Percentiles rank a stretch among this genome's conserved stretches.
Evolutionary conservation across 2,113 vertebrate genomes (phyloP).

Genomic region (Caloenas nicobarica): DNA sequence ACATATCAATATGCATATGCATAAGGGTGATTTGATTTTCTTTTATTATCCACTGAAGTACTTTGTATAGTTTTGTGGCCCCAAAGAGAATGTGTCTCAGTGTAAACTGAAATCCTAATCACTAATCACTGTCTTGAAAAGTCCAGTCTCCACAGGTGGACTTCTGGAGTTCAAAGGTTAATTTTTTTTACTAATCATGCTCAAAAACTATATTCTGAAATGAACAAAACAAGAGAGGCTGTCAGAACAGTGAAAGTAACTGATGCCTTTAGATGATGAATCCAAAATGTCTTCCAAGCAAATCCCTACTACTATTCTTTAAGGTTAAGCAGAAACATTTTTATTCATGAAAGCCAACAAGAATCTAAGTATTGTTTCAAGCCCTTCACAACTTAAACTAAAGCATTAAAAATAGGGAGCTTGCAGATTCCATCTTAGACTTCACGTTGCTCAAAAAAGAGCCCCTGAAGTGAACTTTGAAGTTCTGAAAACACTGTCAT

Average conservation of each 20-base stretch:
- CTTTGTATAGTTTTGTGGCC: background rate
- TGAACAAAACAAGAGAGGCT: background rate
- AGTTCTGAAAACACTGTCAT: conserved; percentile 43
- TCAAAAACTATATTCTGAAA: background rate
- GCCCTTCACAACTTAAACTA: conserved; percentile 11
- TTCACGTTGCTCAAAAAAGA: background rate
- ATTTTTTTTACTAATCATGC: background rate
- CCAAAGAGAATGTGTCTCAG: background rate
- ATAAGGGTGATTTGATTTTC: background rate
- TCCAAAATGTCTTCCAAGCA: conserved; percentile 27
- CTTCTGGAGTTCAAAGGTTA: background rate
- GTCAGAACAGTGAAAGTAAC: background rate
- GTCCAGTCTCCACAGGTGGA: background rate
- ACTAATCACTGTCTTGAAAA: background rate
- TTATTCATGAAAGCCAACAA: conserved; percentile 43
- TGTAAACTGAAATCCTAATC: background rate
- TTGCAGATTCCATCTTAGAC: conserved; percentile 23
- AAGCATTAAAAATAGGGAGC: conserved; percentile 47
- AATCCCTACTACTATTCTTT: conserved; percentile 20
- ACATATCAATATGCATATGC: background rate
- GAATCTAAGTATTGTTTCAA: conserved; percentile 34
- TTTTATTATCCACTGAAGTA: background rate
- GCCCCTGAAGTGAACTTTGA: conserved; percentile 9
- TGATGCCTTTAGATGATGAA: background rate
- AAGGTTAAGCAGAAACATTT: conserved; percentile 47